Evolutionary conservation across 2,797 vertebrate species (phyloP), one percentile per base, ranked within the genome.

Genomic region (Ctenosaura bakeri): DNA sequence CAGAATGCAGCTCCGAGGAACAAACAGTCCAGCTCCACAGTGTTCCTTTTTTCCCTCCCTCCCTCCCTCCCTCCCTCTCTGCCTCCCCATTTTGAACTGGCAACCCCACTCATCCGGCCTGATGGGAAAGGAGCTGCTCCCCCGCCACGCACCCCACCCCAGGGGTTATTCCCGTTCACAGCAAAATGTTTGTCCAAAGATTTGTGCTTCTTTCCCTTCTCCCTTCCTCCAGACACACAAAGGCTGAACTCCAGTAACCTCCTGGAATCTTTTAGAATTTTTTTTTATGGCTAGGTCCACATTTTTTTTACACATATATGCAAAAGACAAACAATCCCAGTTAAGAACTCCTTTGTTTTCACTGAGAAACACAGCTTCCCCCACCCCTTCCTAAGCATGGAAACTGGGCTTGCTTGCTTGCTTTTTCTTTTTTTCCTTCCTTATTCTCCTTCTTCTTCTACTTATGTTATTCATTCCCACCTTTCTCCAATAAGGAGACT

Each of bases 161-260:
- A 20, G 56, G 10, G 83, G 83, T 86, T 86, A 86, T 50, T 56
- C 10, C 69, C 87, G 46, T 82, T 86, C 83, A 46, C 14, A 20
- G 87, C 32, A 35, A 66, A 54, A 50, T 64, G 42, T 83, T 87
- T 87, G 24, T 64, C 52, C 12, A 0, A 59, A 71, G 46, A n/a
- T 26, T 22, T 26, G 10, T 26, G 6, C 69, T 26, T 35, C 54
- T 29, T 64, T 79, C 38, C 1, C 22, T 42, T 69, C 59, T 22
- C 62, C 59, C 35, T 24, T 62, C 35, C 76, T 54, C 69, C 85
- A 12, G 32, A 6, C 32, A 38, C 42, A 52, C 35, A 52, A 46
- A 46, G 12, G 16, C 35, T 88, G 86, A 85, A 66, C 90, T 38
- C 20, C 20, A 76, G 90, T 89, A 91, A 91, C 90, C 90, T 6